Evolutionary conservation across 1,140 invertebrate genomes (phyloP), one percentile per base, ranked within the genome.

Genomic region (Conus ventricosus): DNA sequence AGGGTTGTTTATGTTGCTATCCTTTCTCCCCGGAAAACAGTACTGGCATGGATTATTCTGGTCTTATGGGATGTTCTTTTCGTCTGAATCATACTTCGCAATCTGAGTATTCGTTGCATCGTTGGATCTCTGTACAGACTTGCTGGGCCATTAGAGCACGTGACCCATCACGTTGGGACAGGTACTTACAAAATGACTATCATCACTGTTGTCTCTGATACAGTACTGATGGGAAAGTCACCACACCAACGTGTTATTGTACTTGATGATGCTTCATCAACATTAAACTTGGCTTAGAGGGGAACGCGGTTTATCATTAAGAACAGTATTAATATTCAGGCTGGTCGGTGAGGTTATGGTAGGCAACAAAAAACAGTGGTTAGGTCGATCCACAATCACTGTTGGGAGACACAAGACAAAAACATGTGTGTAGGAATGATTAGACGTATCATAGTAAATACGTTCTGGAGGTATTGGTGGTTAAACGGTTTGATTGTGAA

Each of bases 181-280:
- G 53, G 25, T 85, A 13, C 13, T 27, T 15, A 53, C 84, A 85
- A 25, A 85, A 85, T 5, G 53, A 54, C 39, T n/a, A n/a, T 85
- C 57, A 53, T 85, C 84, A 17, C 53, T 60, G 4, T 57, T 17
- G 13, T 85, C 84, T 8, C n/a, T n/a, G n/a, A 39, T 7, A 39
- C 84, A 85, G 25, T 85, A 60, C 20, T 25, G 20, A 23, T 25
- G 54, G 84, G n/a, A n/a, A 67, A 85, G 51, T 85, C 60, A 25
- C 84, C 84, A 85, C 63, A 85, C 84, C 84, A 85, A n/a, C 15
- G 57, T 67, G 13, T 71, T 71, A 85, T 20, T 54, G 84, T 7
- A 71, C 23, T 25, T 27, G 15, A 10, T 85, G 5, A 27, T 20
- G 23, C 51, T 71, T 85, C 84, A 4, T 67, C 84, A 85, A 57